These are phyloP conservation scores for Amphipyra berbera DNA, from an alignment of 2,888 invertebrate species.

Conservation along the genomic window DNA sequence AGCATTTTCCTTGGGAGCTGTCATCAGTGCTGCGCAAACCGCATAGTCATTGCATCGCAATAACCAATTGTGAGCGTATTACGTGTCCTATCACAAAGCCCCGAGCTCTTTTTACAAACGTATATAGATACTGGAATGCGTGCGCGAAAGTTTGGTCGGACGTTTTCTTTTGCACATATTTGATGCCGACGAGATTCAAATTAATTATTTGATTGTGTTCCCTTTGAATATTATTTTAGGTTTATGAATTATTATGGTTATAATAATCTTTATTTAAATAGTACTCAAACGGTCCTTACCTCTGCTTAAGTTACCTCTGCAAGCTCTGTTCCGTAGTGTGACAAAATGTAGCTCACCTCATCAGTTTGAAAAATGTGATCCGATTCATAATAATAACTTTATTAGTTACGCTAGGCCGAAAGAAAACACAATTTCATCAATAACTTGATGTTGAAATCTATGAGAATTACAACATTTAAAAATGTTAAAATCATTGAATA, in stretches of 20 bases:
- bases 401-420: constrained; percentile 5
- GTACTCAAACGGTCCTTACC: too few relatives aligned
- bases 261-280: too few relatives aligned
- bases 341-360: not conserved
- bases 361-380: not conserved
- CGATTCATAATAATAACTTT: constrained; percentile 26
- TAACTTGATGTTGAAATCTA: constrained; percentile 21
- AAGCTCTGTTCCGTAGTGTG: not conserved
- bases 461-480: constrained; percentile 31
- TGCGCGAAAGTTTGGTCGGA: not conserved
- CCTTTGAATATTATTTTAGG: too few relatives aligned
- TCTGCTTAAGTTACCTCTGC: not conserved
- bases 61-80: constrained; percentile 90
- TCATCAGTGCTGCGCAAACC: constrained; percentile 78
- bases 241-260: too few relatives aligned
- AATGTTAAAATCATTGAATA: constrained; percentile 26
- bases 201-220: too few relatives aligned
- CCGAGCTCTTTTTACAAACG: constrained; percentile 71
- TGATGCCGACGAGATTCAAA: too few relatives aligned
- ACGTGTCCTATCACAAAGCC: constrained; percentile 88
- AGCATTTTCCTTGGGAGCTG: constrained; percentile 76
- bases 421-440: constrained; percentile 14
- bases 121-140: constrained; percentile 64
- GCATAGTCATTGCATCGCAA: constrained; percentile 89
- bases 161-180: not conserved